A percentile compares a stretch with the other conserved stretches of the same genome.
Conservation (phyloP, 1,140 invertebrate genomes). For the Camponotus floridanus region DNA sequence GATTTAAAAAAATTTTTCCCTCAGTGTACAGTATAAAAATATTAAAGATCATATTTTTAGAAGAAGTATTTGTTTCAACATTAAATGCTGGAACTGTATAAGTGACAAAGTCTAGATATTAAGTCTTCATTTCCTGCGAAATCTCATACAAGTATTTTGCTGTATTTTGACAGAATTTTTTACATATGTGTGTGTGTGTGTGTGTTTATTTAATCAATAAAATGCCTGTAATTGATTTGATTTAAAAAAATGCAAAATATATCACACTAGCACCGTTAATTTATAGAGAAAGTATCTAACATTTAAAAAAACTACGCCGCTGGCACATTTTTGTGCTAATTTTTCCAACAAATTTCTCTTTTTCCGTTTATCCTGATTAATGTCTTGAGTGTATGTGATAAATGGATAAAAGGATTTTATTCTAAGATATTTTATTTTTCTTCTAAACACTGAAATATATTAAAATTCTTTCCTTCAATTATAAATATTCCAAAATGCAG, state of each 20-base stretch:
- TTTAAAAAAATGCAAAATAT: neutral
- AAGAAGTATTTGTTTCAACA: constrained; percentile 24
- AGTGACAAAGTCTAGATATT: neutral
- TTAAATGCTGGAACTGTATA: neutral
- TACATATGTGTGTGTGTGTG: neutral
- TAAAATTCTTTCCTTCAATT: neutral
- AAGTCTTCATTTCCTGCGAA: neutral
- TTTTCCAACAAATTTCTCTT: neutral
- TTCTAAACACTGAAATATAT: neutral
- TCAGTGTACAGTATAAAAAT: constrained; percentile 26
- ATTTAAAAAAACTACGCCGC: neutral
- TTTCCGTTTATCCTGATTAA: neutral
- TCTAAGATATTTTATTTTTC: no score
- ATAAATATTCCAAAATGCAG: constrained; percentile 4
- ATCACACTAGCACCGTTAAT: neutral
- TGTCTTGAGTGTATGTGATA: neutral
- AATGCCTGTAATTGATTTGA: neutral
- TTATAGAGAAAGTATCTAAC: neutral
- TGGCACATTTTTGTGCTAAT: constrained; percentile 18
- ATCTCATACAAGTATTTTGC: neutral
- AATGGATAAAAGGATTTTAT: neutral
- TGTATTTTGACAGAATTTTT: neutral
- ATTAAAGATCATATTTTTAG: neutral
- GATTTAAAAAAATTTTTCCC: no score
- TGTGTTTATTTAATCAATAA: neutral